Conservation (phyloP, 1,140 invertebrate species). For the Glomeris maerens region DNA sequence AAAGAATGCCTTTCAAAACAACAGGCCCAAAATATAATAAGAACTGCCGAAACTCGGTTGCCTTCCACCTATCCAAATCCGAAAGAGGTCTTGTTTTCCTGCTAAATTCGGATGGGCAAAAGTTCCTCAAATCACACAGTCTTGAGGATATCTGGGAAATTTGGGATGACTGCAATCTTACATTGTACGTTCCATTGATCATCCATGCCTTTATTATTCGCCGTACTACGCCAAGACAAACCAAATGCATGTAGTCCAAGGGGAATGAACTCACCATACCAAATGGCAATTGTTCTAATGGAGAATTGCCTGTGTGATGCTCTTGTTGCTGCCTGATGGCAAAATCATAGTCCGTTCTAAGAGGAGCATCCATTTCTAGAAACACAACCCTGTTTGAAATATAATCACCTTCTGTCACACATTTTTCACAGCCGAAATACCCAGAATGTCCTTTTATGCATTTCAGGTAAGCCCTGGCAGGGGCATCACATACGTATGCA, state of each 20-base stretch:
- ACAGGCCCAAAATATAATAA: conserved; percentile 32
- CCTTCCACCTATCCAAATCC: conserved; percentile 32
- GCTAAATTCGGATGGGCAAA: conserved; percentile 29
- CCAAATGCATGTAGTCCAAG: conserved; percentile 26
- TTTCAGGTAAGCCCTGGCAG: conserved; percentile 29
- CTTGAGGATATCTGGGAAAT: conserved; percentile 13
- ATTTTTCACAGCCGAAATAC: conserved; percentile 28
- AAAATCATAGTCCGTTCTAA: conserved; percentile 23
- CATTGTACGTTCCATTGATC: conserved; percentile 11
- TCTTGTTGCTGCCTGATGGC: conserved; percentile 14
- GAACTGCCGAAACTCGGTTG: conserved; percentile 35
- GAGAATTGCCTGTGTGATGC: conserved; percentile 12
- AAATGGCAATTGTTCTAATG: conserved; percentile 13
- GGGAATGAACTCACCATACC: conserved; percentile 22
- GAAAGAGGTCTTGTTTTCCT: conserved; percentile 27
- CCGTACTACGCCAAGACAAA: conserved; percentile 23
- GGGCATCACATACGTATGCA: conserved; percentile 27
- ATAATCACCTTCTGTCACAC: conserved; percentile 22
- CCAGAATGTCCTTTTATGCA: conserved; percentile 25
- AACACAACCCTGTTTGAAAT: conserved; percentile 20
- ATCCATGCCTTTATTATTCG: conserved; percentile 25
- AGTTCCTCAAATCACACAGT: too few species aligned
- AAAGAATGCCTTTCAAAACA: conserved; percentile 20
- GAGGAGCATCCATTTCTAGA: conserved; percentile 13
- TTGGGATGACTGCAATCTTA: conserved; percentile 4